These are phyloP conservation scores for Stegana nigrithorax DNA, from an alignment of 2,888 invertebrate species.

Conservation along the genomic window DNA sequence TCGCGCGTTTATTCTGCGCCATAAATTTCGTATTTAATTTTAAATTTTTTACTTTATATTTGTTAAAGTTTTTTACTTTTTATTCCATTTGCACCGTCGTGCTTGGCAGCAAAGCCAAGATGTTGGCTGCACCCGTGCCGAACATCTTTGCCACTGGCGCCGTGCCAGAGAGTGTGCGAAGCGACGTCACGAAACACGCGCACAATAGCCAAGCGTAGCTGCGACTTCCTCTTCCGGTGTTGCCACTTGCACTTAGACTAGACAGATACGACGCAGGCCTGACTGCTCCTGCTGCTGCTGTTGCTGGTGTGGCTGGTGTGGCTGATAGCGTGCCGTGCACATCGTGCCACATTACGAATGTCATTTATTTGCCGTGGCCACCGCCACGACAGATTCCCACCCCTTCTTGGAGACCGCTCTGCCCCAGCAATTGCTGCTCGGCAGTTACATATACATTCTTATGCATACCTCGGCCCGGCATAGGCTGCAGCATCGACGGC, in stretches of 20 bases:
- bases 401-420: not conserved
- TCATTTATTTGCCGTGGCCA: conserved; percentile 10
- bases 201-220: conserved; percentile 39
- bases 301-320: not conserved
- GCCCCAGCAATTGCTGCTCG: not conserved
- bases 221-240: conserved; percentile 43
- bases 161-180: not conserved
- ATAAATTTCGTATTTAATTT: conserved; percentile 59
- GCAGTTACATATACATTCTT: conserved; percentile 12
- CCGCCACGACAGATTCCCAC: not conserved
- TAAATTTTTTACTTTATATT: conserved; percentile 40
- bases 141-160: conserved; percentile 10
- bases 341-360: conserved; percentile 1
- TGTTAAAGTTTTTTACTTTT: too few relatives aligned
- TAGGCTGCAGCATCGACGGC: too few relatives aligned
- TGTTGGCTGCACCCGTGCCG: not conserved
- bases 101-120: conserved; percentile 4
- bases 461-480: too few relatives aligned
- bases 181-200: not conserved
- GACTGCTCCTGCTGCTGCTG: too few relatives aligned
- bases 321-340: conserved; percentile 1
- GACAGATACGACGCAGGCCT: not conserved
- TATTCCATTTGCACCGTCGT: too few relatives aligned
- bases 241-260: conserved; percentile 9
- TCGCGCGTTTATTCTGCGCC: conserved; percentile 36